Base-by-base conservation (phyloP, 2,113 vertebrate genomes). In the Alouatta palliata region DNA sequence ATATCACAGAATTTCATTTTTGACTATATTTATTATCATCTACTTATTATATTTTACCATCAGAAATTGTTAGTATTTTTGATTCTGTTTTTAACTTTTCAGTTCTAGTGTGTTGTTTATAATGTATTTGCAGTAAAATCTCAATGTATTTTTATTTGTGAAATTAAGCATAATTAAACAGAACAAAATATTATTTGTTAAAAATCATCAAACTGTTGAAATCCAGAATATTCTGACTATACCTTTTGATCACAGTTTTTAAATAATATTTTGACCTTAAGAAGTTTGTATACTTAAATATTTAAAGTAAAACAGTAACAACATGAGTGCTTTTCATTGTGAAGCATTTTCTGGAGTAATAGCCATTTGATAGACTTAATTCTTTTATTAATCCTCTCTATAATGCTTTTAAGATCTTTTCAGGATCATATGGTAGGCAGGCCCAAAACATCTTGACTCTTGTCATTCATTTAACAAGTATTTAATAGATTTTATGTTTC, bases 31-130 rank as follows among this genome's bases (percentile, higher is more conserved):
- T 79, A 58, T 17, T 89, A 16, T 79, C 14, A 21, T 82, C n/a
- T 89, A 30, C 49, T 76, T 21, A 90, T 73, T 94, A 64, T 80
- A 77, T 75, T 93, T 92, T 71, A 6, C 1, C 8, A 82, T 79
- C 45, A 94, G 64, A 94, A 81, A 58, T 91, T 47, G 5, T 71
- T 81, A 37, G 21, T 93, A 86, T 96, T 95, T 87, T 96, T 71
- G 4, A 1, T 68, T 88, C 3, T 30, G 23, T 77, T 81, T 95
- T 82, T 11, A 83, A 52, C 90, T 56, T 73, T 77, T 81, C 47
- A 68, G 6, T 89, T 84, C 20, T 66, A 49, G 8, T 73, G 56
- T 90, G 61, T 87, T 90, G 16, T 14, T 93, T 87, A 11, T 96
- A 58, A 86, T 75, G 20, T 58, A 35, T 35, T 96, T 37, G 79